Evolutionary conservation across 2,113 vertebrate genomes (phyloP).

Genomic region (Polypterus senegalus): DNA sequence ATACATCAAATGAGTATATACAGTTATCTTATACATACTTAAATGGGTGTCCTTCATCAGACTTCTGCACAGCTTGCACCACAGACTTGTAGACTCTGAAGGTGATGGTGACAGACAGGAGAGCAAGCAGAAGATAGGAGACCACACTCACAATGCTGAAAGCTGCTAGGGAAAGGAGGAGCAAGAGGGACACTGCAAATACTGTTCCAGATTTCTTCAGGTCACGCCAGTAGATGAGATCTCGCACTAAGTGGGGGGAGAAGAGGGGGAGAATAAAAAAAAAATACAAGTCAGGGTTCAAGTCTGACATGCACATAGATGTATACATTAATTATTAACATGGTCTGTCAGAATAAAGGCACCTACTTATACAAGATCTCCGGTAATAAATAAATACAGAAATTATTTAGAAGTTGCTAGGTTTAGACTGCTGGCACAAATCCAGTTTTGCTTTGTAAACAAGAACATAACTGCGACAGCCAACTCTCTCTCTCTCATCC

Average conservation of each 20-base stretch:
- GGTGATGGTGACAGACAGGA: conserved; percentile 84
- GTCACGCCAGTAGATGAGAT: conserved; percentile 79
- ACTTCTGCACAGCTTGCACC: conserved; percentile 82
- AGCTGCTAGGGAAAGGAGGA: conserved; percentile 80
- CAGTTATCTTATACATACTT: conserved; percentile 48
- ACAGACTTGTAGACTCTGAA: conserved; percentile 81
- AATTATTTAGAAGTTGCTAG: too few species aligned
- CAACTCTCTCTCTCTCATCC: conserved; percentile 6
- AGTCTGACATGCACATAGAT: too few species aligned
- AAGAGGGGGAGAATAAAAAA: conserved; percentile 1
- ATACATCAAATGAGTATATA: too few species aligned
- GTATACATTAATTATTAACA: too few species aligned
- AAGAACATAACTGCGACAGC: neutral
- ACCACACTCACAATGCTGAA: conserved; percentile 82
- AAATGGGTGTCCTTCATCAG: conserved; percentile 79
- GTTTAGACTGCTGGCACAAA: too few species aligned
- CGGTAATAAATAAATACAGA: too few species aligned
- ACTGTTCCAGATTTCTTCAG: conserved; percentile 72
- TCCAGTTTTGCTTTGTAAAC: too few species aligned
- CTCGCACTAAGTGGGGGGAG: conserved; percentile 45
- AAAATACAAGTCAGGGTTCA: neutral
- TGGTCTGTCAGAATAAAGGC: too few species aligned
- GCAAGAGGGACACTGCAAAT: conserved; percentile 65
- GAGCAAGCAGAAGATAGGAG: conserved; percentile 78
- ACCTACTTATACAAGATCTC: too few species aligned